These are phyloP conservation scores for Mesorhabditis sp. DNA, from an alignment of 2,888 invertebrate genomes.

Conservation along the genomic window DNA sequence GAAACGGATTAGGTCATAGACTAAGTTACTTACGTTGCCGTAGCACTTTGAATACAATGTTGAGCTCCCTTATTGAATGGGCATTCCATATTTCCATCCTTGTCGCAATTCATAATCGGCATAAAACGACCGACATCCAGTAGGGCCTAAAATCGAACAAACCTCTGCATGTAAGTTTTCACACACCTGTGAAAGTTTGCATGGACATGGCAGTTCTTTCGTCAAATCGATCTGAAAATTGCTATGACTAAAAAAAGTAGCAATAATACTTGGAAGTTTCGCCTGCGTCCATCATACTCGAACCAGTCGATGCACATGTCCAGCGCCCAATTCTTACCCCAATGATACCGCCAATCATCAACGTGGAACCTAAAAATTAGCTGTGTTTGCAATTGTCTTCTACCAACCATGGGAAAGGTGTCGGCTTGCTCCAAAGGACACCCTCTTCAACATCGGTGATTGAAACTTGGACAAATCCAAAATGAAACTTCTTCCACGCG, in stretches of 20 bases:
- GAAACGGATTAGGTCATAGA: slow-evolving; percentile 69
- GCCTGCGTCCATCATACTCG: slow-evolving; percentile 51
- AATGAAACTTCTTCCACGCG: slow-evolving; percentile 45
- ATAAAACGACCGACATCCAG: slow-evolving; percentile 84
- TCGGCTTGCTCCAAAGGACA: slow-evolving; percentile 82
- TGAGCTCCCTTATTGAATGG: slow-evolving; percentile 82
- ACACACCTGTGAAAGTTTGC: slow-evolving; percentile 76
- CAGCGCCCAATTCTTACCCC: slow-evolving; percentile 79
- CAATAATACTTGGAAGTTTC: slow-evolving; percentile 37
- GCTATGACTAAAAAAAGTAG: not conserved
- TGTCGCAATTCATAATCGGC: slow-evolving; percentile 85
- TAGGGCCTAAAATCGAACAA: slow-evolving; percentile 63
- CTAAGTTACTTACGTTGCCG: slow-evolving; percentile 59
- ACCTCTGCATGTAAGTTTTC: not conserved
- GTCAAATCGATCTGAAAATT: slow-evolving; percentile 40
- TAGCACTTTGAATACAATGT: slow-evolving; percentile 82
- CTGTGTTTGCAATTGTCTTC: slow-evolving; percentile 56
- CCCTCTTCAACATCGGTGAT: slow-evolving; percentile 58
- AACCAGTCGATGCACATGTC: slow-evolving; percentile 86
- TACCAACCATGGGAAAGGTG: slow-evolving; percentile 80
- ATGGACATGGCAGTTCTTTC: slow-evolving; percentile 71
- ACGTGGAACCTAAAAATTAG: slow-evolving; percentile 46
- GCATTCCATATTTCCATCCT: slow-evolving; percentile 79
- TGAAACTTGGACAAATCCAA: slow-evolving; percentile 47
- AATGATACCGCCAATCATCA: slow-evolving; percentile 78